A percentile compares a stretch with the other conserved stretches of the same genome.
Conservation (phyloP, 2,113 vertebrate genomes). For the Bufo bufo region DNA sequence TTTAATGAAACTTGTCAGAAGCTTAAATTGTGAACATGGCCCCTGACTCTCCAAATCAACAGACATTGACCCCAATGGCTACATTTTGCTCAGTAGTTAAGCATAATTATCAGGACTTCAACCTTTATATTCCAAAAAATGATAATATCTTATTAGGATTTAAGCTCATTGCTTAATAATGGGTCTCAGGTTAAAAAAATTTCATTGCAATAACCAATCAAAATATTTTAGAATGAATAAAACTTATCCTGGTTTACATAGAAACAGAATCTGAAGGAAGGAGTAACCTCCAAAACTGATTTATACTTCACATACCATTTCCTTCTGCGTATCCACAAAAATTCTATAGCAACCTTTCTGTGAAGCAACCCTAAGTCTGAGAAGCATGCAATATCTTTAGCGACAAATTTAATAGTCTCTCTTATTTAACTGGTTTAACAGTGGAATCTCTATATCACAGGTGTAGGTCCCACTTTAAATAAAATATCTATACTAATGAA, state of each 20-base stretch:
- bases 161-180: conserved; percentile 64
- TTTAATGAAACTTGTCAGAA: conserved; percentile 68
- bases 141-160: conserved; percentile 69
- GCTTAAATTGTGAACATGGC: conserved; percentile 64
- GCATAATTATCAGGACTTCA: conserved; percentile 69
- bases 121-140: conserved; percentile 67
- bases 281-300: background rate
- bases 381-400: too few species aligned
- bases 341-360: too few species aligned
- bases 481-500: too few species aligned
- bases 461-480: too few species aligned
- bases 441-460: too few species aligned
- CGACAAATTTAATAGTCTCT: too few species aligned
- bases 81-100: conserved; percentile 67
- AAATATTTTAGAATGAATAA: conserved; percentile 68
- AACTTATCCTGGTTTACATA: background rate
- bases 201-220: conserved; percentile 71
- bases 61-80: conserved; percentile 69
- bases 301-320: background rate
- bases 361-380: too few species aligned
- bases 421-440: too few species aligned
- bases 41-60: conserved; percentile 68
- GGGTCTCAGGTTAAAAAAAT: conserved; percentile 76
- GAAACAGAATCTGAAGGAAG: background rate
- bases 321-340: background rate